phyloP scores from a whole-genome alignment of 2,797 vertebrate species.

The Halcyon chelicuti region DNA sequence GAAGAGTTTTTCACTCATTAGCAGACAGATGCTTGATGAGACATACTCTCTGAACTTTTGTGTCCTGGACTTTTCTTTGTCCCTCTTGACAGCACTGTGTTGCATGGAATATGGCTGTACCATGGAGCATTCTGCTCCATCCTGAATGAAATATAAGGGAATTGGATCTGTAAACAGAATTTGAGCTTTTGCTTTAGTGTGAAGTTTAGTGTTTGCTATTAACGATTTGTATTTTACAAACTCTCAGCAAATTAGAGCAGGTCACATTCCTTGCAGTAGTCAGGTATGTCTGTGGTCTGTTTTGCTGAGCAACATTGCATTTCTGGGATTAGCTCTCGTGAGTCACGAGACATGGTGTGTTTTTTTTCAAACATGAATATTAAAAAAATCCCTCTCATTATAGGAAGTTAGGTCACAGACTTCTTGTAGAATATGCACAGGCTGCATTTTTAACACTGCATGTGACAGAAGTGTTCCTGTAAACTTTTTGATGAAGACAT shows the following conservation, averaged over 20 bases:
- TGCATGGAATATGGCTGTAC: not conserved
- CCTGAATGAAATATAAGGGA: not conserved
- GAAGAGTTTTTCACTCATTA: not conserved
- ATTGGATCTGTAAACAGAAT: not conserved
- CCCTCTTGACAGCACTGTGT: not conserved
- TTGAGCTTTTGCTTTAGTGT: not conserved
- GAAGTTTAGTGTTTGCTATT: not conserved
- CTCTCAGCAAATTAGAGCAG: not conserved
- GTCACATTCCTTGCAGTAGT: not conserved
- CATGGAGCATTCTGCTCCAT: not conserved
- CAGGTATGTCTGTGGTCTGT: not conserved
- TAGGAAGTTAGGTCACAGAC: not conserved
- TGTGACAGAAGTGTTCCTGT: not conserved
- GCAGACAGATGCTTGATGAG: not conserved
- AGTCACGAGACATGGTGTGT: not conserved
- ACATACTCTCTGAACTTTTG: not conserved
- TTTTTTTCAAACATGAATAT: not conserved
- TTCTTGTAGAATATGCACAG: not conserved
- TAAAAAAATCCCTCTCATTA: not conserved
- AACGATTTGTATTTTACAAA: not conserved
- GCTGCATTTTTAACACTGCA: not conserved
- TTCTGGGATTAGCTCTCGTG: not conserved
- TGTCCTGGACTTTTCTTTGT: not conserved
- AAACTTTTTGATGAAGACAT: not conserved
- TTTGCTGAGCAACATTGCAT: not conserved